phyloP scores from a whole-genome alignment of 2,797 vertebrate species.

The Sandelia bainsii region DNA sequence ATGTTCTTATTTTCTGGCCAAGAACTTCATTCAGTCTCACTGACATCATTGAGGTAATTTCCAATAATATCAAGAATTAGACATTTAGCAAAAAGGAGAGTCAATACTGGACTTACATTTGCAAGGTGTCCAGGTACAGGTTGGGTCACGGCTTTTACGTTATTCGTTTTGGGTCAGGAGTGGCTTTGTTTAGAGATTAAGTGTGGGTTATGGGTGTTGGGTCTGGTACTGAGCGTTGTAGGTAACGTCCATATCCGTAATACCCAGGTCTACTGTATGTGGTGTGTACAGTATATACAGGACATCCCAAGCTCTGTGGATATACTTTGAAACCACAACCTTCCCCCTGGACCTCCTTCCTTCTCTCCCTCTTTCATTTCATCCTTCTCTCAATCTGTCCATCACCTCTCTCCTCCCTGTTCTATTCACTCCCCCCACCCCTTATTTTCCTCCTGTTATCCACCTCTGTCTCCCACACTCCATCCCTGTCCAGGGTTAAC shows the following conservation, averaged over 20 bases:
- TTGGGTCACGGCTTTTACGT: too few species aligned
- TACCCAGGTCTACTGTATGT: background rate
- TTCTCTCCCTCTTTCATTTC: slow-evolving; percentile 14
- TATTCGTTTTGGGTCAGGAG: too few species aligned
- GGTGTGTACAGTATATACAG: background rate
- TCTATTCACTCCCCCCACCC: slow-evolving; percentile 5
- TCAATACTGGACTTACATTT: too few species aligned
- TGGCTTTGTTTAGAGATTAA: too few species aligned
- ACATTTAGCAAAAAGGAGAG: too few species aligned
- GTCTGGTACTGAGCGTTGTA: too few species aligned
- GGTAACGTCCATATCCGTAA: slow-evolving; percentile 15
- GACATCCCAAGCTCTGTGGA: slow-evolving; percentile 19
- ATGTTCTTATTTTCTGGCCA: background rate
- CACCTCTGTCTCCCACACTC: slow-evolving; percentile 18
- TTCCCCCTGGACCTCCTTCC: slow-evolving; percentile 8
- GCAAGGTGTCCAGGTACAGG: too few species aligned
- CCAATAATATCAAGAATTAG: too few species aligned
- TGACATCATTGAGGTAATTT: background rate
- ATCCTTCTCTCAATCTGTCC: slow-evolving; percentile 36
- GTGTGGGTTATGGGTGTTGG: too few species aligned
- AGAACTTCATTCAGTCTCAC: too few species aligned
- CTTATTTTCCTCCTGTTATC: slow-evolving; percentile 14
- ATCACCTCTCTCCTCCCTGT: slow-evolving; percentile 18
- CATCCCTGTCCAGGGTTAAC: slow-evolving; percentile 73
- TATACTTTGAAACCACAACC: slow-evolving; percentile 38